Evolutionary conservation across 1,140 invertebrate species (phyloP), one percentile per base, ranked within the genome.

Genomic region (Oscheius sp.): DNA sequence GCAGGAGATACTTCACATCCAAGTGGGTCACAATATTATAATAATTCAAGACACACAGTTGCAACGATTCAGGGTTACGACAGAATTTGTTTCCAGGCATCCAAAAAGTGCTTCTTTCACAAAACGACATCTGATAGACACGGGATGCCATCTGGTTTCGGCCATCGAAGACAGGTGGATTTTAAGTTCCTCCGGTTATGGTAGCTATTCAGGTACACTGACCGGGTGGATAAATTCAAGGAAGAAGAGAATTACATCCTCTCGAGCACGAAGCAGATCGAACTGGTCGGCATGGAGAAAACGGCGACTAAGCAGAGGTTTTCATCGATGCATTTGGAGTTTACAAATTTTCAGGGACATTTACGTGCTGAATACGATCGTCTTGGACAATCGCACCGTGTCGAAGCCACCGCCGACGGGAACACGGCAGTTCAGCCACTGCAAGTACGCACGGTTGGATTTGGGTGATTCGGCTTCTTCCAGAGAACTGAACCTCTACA

Each of bases 401-500:
- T 38, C 42, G 13, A 29, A 20, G 10, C 45, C 73, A 32, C 59
- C 73, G 18, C 20, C 61, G 20, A 23, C 42, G 4, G 46, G 28
- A 35, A 61, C 67, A 18, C 36, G 46, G 10, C 58, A 52, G 28
- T 75, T 75, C 32, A 35, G 7, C 3, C n/a, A 31, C 32, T 75
- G 73, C 29, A 73, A 36, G n/a, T n/a, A n/a, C n/a, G n/a, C n/a
- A n/a, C n/a, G n/a, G n/a, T n/a, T n/a, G n/a, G n/a, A n/a, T n/a
- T n/a, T n/a, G n/a, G n/a, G n/a, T n/a, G n/a, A n/a, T n/a, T n/a
- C n/a, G n/a, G n/a, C n/a, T n/a, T n/a, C n/a, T n/a, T n/a, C n/a
- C n/a, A n/a, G n/a, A 23, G 73, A 75, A 46, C 61, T 75, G 15
- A 75, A 75, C 42, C 63, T 75, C 1, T 72, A 75, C 28, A 67